Evolutionary conservation across 2,888 invertebrate species (phyloP).

Genomic region (Caenorhabditis wallacei): DNA sequence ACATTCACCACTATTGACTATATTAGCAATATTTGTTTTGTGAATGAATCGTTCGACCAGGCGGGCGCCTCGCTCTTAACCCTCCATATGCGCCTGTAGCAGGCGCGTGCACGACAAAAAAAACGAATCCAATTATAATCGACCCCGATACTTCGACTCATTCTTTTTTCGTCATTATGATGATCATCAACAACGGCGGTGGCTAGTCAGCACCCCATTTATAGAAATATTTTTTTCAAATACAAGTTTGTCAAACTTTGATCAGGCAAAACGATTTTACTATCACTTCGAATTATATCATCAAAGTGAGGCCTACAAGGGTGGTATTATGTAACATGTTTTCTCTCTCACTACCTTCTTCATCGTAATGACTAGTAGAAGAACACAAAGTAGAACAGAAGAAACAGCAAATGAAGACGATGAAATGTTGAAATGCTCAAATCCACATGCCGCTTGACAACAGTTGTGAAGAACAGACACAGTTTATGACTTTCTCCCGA

Average conservation of each 20-base stretch:
- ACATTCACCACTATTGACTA: conserved; percentile 43
- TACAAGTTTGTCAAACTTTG: conserved; percentile 61
- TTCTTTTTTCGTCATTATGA: conserved; percentile 12
- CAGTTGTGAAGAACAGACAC: neutral
- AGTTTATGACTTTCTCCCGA: conserved; percentile 11
- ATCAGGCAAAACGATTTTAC: conserved; percentile 52
- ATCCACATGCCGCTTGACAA: conserved; percentile 8
- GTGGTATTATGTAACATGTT: conserved; percentile 45
- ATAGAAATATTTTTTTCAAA: conserved; percentile 10
- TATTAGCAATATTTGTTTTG: conserved; percentile 63
- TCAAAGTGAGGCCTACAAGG: conserved; percentile 19
- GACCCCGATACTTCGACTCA: conserved; percentile 49
- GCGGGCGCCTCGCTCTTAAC: conserved; percentile 41
- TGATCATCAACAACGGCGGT: conserved; percentile 9
- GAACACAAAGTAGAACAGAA: neutral
- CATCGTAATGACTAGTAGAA: conserved; percentile 10
- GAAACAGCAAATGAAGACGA: neutral
- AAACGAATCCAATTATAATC: conserved; percentile 59
- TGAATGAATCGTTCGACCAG: conserved; percentile 53
- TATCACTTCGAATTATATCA: conserved; percentile 60
- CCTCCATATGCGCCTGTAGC: conserved; percentile 41
- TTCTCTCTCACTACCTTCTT: conserved; percentile 35
- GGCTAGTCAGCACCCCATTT: neutral
- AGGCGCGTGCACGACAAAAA: conserved; percentile 24
- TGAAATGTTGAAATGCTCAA: neutral